These are phyloP conservation scores for Morone chrysops DNA, from an alignment of 2,113 vertebrate species.

Conservation along the genomic window DNA sequence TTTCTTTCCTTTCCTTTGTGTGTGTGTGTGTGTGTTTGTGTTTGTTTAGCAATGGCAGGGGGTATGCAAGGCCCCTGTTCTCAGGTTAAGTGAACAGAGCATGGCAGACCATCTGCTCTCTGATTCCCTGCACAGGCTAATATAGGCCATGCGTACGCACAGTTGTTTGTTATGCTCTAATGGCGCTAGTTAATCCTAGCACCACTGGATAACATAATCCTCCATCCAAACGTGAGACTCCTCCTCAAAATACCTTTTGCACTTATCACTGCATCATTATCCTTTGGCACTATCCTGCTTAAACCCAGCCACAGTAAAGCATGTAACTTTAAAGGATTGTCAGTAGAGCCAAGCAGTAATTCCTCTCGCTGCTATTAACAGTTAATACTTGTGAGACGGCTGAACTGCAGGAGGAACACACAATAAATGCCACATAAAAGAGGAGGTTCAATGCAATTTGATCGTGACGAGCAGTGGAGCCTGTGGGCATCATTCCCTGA, in stretches of 20 bases:
- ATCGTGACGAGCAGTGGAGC: constrained; percentile 4
- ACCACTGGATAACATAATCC: constrained; percentile 51
- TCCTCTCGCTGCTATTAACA: neutral
- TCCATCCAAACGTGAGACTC: constrained; percentile 41
- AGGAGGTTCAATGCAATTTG: neutral
- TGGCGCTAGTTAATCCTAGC: constrained; percentile 47
- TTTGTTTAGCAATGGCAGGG: neutral
- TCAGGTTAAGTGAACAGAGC: constrained; percentile 44
- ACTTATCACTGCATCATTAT: neutral
- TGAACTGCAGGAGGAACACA: neutral
- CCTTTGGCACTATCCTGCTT: neutral
- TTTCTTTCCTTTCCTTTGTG: neutral
- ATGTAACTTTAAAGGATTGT: neutral
- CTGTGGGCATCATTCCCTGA: constrained; percentile 8
- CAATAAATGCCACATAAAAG: neutral
- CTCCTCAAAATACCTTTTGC: constrained; percentile 43
- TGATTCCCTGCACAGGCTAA: constrained; percentile 47
- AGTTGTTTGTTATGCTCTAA: constrained; percentile 49
- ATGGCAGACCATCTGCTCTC: constrained; percentile 67
- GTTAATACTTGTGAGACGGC: neutral
- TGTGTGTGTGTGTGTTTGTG: constrained; percentile 7
- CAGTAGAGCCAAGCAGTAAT: constrained; percentile 1
- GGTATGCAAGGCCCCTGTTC: constrained; percentile 4
- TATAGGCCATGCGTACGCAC: constrained; percentile 39
- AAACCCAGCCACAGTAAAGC: neutral